Base-by-base conservation (phyloP, 2,797 vertebrate species). In the Jordanella pulchra region DNA sequence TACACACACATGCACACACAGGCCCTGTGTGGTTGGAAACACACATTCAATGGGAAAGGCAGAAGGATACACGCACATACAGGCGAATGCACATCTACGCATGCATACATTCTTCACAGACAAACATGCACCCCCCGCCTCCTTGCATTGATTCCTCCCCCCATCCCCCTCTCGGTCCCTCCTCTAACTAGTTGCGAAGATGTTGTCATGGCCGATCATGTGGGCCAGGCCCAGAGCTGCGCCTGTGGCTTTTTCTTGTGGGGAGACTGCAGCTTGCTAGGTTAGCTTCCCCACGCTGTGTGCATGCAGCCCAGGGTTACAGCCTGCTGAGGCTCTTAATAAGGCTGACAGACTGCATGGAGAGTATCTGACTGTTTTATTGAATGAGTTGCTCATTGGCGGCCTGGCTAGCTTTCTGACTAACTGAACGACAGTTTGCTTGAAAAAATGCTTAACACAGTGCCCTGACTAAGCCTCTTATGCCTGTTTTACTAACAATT, bases 141-240 rank as follows among this genome's bases (percentile, higher is more conserved):
- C 75, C 79, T 75, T 80, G 86, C 89, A 92, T 93, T 91, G 91
- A 92, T 92, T 86, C 68, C 67, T 50, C 66, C 39, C 68, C 30
- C 18, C 74, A 28, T 1, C 63, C 58, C 67, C 80, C 80, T 63
- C 75, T 35, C 82, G 66, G 76, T 76, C 81, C 76, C 80, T 78
- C 80, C 85, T 87, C 84, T 80, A 81, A 93, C 95, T 96, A 97
- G 96, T 97, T 97, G 96, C 96, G 96, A 96, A 97, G 96, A 96
- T 94, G 95, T 96, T 97, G 97, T 98, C 97, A 97, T 95, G 96
- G 97, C 91, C 92, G 96, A 97, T 97, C 97, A 97, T 68, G 96
- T 93, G 90, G 96, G 95, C 81, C 77, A 72, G 86, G 96, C 95
- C 95, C 94, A 93, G 94, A 96, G 96, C 95, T 94, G 93, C 80